A percentile compares a stretch with the other conserved stretches of the same genome.
phyloP scores from a whole-genome alignment of 1,140 invertebrate species.

The Batillaria attramentaria region DNA sequence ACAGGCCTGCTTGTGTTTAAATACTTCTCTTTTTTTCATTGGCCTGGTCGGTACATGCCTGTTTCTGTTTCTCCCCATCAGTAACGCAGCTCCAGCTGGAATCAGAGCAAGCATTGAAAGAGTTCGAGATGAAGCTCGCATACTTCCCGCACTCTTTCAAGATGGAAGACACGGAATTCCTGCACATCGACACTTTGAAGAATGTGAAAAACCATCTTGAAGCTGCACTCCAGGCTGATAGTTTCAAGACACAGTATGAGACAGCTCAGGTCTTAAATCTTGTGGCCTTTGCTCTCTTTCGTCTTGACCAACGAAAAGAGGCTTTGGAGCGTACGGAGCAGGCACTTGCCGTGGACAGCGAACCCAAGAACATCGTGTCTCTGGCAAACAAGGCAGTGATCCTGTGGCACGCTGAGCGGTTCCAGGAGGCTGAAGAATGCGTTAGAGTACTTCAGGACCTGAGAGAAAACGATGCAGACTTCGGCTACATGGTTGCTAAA shows the following conservation, averaged over 20 bases:
- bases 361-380: constrained; percentile 9
- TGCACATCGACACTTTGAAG: not conserved
- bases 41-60: no score
- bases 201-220: not conserved
- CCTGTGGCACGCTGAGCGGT: not conserved
- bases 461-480: not conserved
- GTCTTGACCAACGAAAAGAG: not conserved
- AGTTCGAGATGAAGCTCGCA: no score
- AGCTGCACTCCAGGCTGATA: not conserved
- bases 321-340: not conserved
- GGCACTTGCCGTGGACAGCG: not conserved
- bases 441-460: not conserved
- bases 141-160: not conserved
- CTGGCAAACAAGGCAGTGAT: constrained; percentile 13
- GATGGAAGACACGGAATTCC: not conserved
- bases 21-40: no score
- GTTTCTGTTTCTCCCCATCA: no score
- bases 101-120: no score
- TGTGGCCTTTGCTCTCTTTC: constrained; percentile 1
- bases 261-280: not conserved
- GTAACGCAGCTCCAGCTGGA: no score
- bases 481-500: not conserved
- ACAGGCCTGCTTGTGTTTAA: no score
- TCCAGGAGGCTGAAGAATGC: not conserved
- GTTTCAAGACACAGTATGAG: not conserved